Evolutionary conservation across 2,113 vertebrate genomes (phyloP), one percentile per base, ranked within the genome.

Genomic region (Actenoides hombroni): DNA sequence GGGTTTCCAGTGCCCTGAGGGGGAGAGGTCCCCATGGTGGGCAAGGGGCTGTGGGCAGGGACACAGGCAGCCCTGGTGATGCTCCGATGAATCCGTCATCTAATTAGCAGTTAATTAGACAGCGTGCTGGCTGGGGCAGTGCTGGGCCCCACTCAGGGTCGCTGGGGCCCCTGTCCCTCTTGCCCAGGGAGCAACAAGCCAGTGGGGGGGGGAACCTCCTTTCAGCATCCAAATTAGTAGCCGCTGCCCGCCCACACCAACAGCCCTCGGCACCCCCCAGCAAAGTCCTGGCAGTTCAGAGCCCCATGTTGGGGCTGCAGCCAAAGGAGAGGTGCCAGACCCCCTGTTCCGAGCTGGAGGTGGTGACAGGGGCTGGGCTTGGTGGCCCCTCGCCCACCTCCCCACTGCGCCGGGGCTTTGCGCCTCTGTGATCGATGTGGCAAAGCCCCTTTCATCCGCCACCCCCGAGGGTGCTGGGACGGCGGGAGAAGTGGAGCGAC

Each of bases 401-500:
- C 1, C 4, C 6, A 25, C 33, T 23, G 44, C 6, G 14, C 35
- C 3, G 5, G 17, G 44, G n/a, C 59, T 76, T 73, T 77, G 63
- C 60, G 63, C 48, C 49, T 59, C 39, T 0, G 0, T 6, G 40
- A 13, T 9, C 7, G 83, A 63, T 83, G 75, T 0, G 0, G 18
- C 17, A 3, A 74, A 80, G 57, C 1, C 8, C 28, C 10, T 69
- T 65, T 78, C 65, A 48, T n/a, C 37, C 46, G 3, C 3, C 16
- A 1, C 18, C 8, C 24, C 18, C 0, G 0, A 7, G 48, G 68
- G 21, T 44, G 33, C 46, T 0, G 0, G 67, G 49, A 39, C 4
- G 8, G 56, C 0, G 18, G 56, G 39, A 90, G 37, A 57, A 65
- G 40, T 57, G 0, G 3, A 16, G 28, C 1, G 4, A 20, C 35